Percentiles rank a stretch among this genome's conserved stretches.
phyloP scores from a whole-genome alignment of 2,888 invertebrate genomes.

The Salpingus planirostris region DNA sequence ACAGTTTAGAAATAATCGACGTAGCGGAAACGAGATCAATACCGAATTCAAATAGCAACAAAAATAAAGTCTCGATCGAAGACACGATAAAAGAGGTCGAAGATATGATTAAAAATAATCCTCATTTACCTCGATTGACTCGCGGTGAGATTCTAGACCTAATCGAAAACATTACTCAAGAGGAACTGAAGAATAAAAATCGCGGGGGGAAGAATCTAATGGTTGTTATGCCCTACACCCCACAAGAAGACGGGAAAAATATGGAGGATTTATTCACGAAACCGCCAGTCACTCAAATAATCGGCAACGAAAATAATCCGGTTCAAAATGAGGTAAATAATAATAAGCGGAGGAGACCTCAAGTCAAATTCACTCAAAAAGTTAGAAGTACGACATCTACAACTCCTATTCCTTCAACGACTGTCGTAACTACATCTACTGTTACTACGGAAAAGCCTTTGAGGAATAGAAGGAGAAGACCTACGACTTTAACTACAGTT shows the following conservation, averaged over 20 bases:
- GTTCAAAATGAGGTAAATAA: too few relatives aligned
- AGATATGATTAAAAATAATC: constrained; percentile 50
- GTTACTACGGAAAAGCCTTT: constrained; percentile 2
- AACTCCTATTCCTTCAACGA: too few relatives aligned
- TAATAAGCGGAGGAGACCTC: constrained; percentile 13
- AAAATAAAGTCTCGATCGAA: constrained; percentile 47
- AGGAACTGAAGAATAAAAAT: constrained; percentile 35
- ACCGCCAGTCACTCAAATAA: constrained; percentile 53
- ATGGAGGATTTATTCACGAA: constrained; percentile 58
- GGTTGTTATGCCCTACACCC: constrained; percentile 61
- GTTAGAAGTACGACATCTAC: too few relatives aligned
- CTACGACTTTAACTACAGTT: constrained; percentile 13
- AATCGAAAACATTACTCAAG: constrained; percentile 54
- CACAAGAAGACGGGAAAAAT: constrained; percentile 43
- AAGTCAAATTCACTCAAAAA: constrained; percentile 5
- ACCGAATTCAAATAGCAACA: constrained; percentile 5
- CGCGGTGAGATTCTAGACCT: constrained; percentile 58
- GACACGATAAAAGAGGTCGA: constrained; percentile 62
- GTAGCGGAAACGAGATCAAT: too few relatives aligned
- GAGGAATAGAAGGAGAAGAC: constrained; percentile 20
- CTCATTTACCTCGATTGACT: constrained; percentile 53
- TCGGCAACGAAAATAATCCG: constrained; percentile 26
- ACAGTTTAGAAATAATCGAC: constrained; percentile 16
- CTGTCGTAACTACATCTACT: too few relatives aligned
- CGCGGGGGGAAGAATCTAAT: constrained; percentile 48